Conservation (phyloP, 2,113 vertebrate species). For the Scatophagus argus region DNA sequence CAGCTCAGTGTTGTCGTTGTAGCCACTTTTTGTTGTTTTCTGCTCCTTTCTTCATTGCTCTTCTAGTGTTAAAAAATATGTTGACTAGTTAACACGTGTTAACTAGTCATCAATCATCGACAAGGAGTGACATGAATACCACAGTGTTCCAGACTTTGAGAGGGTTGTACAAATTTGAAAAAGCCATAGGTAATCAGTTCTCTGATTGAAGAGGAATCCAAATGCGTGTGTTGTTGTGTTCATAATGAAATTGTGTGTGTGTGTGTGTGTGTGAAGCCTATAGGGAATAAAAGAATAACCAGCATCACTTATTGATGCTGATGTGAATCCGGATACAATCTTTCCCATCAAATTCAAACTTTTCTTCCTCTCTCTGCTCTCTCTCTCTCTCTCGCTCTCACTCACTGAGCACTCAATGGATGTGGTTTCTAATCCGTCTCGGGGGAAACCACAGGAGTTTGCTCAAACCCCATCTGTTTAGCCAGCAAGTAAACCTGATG, state of each 20-base stretch:
- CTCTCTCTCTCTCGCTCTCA: conserved; percentile 13
- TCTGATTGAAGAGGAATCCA: not conserved
- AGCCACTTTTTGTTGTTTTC: not conserved
- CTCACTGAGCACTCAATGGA: conserved; percentile 53
- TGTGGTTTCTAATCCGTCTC: conserved; percentile 70
- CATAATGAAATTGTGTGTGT: not conserved
- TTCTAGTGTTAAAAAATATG: not conserved
- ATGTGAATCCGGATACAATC: conserved; percentile 36
- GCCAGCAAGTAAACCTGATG: conserved; percentile 74
- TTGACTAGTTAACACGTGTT: too few relatives aligned
- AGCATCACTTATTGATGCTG: conserved; percentile 25
- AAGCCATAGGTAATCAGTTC: not conserved
- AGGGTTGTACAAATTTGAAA: not conserved
- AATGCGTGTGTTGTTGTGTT: not conserved
- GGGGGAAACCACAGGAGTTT: conserved; percentile 69
- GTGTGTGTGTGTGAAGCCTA: conserved; percentile 5
- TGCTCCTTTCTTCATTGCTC: not conserved
- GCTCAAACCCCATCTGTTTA: conserved; percentile 79
- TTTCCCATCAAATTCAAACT: conserved; percentile 27
- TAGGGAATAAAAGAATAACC: conserved; percentile 12
- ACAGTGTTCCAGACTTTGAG: not conserved
- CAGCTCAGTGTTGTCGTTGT: not conserved
- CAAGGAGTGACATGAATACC: not conserved
- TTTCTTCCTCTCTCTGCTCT: not conserved
- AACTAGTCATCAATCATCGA: too few relatives aligned